Evolutionary conservation across 2,113 vertebrate species (phyloP).

Genomic region (Hucho hucho): DNA sequence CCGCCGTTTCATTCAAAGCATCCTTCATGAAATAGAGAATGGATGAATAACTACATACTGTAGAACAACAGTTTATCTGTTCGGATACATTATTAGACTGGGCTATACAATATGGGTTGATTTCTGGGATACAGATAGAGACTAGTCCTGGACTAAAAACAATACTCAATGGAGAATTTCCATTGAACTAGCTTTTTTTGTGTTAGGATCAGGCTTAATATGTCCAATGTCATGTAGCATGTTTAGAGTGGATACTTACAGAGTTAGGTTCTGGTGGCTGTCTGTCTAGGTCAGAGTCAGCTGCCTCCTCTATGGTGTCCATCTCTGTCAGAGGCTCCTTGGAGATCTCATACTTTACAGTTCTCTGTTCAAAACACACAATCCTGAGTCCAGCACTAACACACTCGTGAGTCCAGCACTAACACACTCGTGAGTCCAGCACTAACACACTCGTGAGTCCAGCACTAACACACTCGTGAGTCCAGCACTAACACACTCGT

Average conservation of each 20-base stretch:
- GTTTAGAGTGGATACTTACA: constrained; percentile 36
- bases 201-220: too few species aligned
- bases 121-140: too few species aligned
- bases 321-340: constrained; percentile 18
- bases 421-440: not conserved
- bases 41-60: not conserved
- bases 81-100: too few species aligned
- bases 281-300: constrained; percentile 21
- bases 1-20: constrained; percentile 44
- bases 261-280: constrained; percentile 28
- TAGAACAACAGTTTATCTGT: too few species aligned
- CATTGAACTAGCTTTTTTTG: too few species aligned
- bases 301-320: constrained; percentile 30
- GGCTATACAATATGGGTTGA: too few species aligned
- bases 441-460: too few species aligned
- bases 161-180: too few species aligned
- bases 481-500: too few species aligned
- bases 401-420: not conserved
- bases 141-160: too few species aligned
- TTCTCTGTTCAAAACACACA: constrained; percentile 50
- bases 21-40: constrained; percentile 49
- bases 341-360: constrained; percentile 44
- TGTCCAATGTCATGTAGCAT: not conserved
- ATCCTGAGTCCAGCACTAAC: not conserved
- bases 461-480: too few species aligned